Evolutionary conservation across 2,888 invertebrate genomes (phyloP).

Genomic region (Agrochola lota): DNA sequence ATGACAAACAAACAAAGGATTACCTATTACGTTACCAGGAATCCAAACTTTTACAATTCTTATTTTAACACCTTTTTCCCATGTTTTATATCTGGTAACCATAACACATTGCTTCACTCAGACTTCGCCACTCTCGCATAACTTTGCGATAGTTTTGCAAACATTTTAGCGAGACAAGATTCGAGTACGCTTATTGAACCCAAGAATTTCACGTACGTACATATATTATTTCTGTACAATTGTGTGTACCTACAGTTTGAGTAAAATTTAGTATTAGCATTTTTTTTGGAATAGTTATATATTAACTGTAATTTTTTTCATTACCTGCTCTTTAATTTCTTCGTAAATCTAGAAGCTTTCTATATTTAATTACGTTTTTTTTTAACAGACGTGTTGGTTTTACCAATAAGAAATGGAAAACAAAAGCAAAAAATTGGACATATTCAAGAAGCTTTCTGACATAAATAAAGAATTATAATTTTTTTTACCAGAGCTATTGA

Average conservation of each 20-base stretch:
- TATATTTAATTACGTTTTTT: background rate
- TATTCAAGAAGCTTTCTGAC: background rate
- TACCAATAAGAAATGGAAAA: too few species aligned
- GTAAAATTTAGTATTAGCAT: too few species aligned
- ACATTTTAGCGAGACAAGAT: conserved; percentile 35
- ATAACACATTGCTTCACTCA: conserved; percentile 20
- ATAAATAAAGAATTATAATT: background rate
- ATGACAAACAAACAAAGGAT: too few species aligned
- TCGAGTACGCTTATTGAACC: conserved; percentile 21
- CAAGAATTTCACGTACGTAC: conserved; percentile 15
- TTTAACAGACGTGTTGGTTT: background rate
- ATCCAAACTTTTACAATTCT: background rate
- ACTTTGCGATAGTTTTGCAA: conserved; percentile 37
- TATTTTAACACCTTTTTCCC: background rate
- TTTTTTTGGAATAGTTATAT: too few species aligned
- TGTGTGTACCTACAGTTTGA: background rate
- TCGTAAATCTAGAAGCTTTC: background rate
- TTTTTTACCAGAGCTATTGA: background rate
- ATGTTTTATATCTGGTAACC: conserved; percentile 10
- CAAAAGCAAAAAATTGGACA: too few species aligned
- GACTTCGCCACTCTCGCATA: conserved; percentile 13
- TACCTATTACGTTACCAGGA: background rate
- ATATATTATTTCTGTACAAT: background rate
- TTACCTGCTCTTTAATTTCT: background rate
- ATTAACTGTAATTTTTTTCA: background rate